A percentile compares a stretch with the other conserved stretches of the same genome.
phyloP scores from a whole-genome alignment of 2,888 invertebrate species.

The Hyles lineata region DNA sequence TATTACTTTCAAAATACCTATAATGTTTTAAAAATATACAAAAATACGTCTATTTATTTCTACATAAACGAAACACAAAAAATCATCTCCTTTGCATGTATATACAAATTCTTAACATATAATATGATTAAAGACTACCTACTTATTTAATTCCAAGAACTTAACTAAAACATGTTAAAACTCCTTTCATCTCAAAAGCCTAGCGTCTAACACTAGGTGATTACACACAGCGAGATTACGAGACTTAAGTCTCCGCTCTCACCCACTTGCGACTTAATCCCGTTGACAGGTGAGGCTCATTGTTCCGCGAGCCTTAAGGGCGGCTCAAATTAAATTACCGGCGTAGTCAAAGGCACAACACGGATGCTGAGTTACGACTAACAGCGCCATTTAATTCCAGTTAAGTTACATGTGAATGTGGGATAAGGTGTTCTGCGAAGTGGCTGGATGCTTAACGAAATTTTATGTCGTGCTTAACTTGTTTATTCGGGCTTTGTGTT shows the following conservation, averaged over 20 bases:
- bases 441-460: slow-evolving; percentile 5
- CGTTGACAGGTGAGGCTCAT: slow-evolving; percentile 22
- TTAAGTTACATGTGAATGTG: slow-evolving; percentile 12
- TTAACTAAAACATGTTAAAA: not conserved
- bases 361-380: slow-evolving; percentile 36
- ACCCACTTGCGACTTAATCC: slow-evolving; percentile 24
- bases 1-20: too few relatives aligned
- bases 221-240: slow-evolving; percentile 7
- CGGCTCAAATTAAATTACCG: slow-evolving; percentile 32
- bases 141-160: not conserved
- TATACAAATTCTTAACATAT: too few relatives aligned
- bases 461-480: slow-evolving; percentile 4
- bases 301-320: slow-evolving; percentile 26
- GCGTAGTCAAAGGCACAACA: slow-evolving; percentile 34
- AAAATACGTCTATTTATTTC: too few relatives aligned
- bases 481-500: not conserved
- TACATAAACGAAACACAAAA: too few relatives aligned
- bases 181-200: slow-evolving; percentile 1
- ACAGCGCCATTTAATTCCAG: slow-evolving; percentile 38
- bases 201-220: slow-evolving; percentile 4
- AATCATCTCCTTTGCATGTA: too few relatives aligned
- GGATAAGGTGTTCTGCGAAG: not conserved
- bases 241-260: slow-evolving; percentile 14
- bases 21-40: too few relatives aligned
- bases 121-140: too few relatives aligned